phyloP scores from a whole-genome alignment of 1,140 invertebrate species.

The Hestina assimilis region DNA sequence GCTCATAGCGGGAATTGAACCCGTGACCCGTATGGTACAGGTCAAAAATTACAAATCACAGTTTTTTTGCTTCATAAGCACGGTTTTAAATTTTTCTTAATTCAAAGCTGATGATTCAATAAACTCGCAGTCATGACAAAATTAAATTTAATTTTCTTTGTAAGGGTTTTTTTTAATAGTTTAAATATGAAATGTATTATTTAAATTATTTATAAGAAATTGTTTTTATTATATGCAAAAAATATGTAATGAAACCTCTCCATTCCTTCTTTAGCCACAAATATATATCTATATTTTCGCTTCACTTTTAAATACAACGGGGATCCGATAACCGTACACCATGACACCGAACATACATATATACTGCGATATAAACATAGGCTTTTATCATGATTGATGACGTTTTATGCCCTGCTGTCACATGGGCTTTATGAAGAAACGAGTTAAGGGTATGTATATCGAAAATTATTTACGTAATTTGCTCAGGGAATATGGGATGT shows the following conservation, averaged over 20 bases:
- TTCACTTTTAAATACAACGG: conserved; percentile 58
- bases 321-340: conserved; percentile 44
- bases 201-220: no score
- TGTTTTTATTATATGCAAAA: no score
- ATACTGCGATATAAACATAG: conserved; percentile 22
- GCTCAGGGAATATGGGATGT: background rate
- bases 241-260: background rate
- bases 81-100: no score
- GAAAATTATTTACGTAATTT: background rate
- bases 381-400: conserved; percentile 41
- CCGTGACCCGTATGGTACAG: no score
- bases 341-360: conserved; percentile 33
- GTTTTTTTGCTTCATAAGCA: no score
- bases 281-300: conserved; percentile 42
- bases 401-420: conserved; percentile 18
- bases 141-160: no score
- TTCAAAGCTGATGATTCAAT: no score
- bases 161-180: no score
- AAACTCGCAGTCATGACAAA: no score
- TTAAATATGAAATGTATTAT: no score
- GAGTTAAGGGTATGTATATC: conserved; percentile 1
- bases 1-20: no score
- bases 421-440: conserved; percentile 15
- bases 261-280: conserved; percentile 30
- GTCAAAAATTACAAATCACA: no score